Percentiles rank a stretch among this genome's conserved stretches.
Evolutionary conservation across 2,797 vertebrate species (phyloP).

Genomic region (Rhadinocentrus ornatus): DNA sequence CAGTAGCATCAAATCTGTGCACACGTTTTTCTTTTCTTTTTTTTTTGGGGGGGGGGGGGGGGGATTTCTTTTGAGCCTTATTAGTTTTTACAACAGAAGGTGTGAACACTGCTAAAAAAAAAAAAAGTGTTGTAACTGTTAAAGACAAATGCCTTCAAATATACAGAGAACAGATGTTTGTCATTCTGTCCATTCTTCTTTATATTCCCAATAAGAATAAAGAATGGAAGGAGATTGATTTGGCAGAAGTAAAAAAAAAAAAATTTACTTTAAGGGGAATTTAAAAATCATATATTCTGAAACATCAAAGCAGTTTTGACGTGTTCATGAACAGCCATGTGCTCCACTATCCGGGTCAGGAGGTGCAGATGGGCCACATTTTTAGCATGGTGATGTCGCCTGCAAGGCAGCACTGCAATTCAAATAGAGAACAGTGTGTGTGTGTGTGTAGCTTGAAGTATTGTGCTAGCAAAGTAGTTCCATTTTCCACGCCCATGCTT

Average conservation of each 20-base stretch:
- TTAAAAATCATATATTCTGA: neutral
- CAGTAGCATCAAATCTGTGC: too few species aligned
- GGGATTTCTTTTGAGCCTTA: too few species aligned
- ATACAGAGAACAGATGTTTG: too few species aligned
- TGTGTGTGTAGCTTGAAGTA: conserved; percentile 32
- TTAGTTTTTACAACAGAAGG: too few species aligned
- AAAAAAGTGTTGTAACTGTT: too few species aligned
- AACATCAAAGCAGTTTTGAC: neutral
- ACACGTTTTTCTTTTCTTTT: too few species aligned
- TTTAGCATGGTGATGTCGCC: conserved; percentile 27
- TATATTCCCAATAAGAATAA: neutral
- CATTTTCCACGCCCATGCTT: conserved; percentile 51
- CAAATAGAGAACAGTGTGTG: conserved; percentile 21
- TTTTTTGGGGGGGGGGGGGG: too few species aligned
- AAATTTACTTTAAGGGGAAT: neutral
- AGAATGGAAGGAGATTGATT: neutral
- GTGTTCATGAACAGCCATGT: conserved; percentile 23
- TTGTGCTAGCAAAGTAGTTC: conserved; percentile 57
- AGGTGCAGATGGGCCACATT: neutral
- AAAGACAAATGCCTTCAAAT: too few species aligned
- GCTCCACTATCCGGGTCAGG: conserved; percentile 16
- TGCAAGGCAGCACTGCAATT: conserved; percentile 22
- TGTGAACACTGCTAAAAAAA: too few species aligned
- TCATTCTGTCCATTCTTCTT: too few species aligned
- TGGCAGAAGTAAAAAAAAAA: too few species aligned